Percentiles rank a stretch among this genome's conserved stretches.
Evolutionary conservation across 2,797 vertebrate genomes (phyloP).

Genomic region (Fratercula arctica): DNA sequence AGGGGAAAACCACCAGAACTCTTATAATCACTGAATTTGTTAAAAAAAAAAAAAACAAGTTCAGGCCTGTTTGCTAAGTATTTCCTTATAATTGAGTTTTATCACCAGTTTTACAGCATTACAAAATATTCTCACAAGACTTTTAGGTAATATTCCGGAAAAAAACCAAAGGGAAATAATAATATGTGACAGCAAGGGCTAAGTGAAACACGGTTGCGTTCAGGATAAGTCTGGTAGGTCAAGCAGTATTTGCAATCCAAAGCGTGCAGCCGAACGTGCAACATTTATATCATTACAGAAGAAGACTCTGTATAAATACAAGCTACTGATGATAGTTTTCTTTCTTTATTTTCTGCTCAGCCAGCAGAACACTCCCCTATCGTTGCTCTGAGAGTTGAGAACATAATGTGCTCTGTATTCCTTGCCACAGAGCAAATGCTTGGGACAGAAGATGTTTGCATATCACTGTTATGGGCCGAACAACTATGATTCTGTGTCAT

Average conservation of each 20-base stretch:
- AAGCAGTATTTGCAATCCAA: background rate
- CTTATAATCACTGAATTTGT: background rate
- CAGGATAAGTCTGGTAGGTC: background rate
- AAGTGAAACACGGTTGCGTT: background rate
- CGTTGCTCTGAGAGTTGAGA: background rate
- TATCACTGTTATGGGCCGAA: slow-evolving; percentile 25
- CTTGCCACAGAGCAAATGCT: slow-evolving; percentile 7
- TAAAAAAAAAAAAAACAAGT: background rate
- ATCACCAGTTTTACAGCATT: background rate
- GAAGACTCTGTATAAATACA: background rate
- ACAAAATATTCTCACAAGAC: background rate
- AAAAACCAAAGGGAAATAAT: background rate
- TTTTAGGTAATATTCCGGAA: background rate
- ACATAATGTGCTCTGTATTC: slow-evolving; percentile 50
- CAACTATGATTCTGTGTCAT: slow-evolving; percentile 41
- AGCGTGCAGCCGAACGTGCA: background rate
- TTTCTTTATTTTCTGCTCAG: slow-evolving; percentile 1
- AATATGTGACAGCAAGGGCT: background rate
- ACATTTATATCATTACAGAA: background rate
- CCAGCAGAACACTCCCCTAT: background rate
- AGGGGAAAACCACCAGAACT: background rate
- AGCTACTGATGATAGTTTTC: background rate
- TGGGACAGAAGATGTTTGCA: slow-evolving; percentile 38
- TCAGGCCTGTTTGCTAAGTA: background rate
- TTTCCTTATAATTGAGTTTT: background rate